Evolutionary conservation across 2,113 vertebrate species (phyloP), one percentile per base, ranked within the genome.

Genomic region (Malurus melanocephalus): DNA sequence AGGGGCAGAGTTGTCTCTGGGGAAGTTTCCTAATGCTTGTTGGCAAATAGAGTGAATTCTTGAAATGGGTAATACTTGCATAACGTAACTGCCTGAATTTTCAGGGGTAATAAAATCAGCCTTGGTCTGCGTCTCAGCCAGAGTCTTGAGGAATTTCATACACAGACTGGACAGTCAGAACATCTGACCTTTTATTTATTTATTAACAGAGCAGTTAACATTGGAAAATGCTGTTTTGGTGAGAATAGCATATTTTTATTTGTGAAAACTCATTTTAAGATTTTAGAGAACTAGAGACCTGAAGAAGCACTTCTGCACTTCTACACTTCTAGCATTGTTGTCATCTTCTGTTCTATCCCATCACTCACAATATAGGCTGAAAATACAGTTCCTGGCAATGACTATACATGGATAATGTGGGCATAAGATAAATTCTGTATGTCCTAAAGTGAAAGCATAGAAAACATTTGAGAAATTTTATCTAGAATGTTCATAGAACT

Each of bases 401-500:
- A 14, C 4, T 24, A 0, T 22, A 10, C 0, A 0, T 61, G 26
- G n/a, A 24, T 38, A 43, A 46, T 42, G 7, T 26, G 12, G 57
- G 8, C 11, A 13, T 74, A 61, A 52, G 35, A 69, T 24, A 30
- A 59, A 16, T 67, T 89, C 35, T 69, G 73, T 1, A 15, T 65
- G 24, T 79, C 18, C 16, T 48, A 20, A 75, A 78, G 7, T 75
- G 27, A 78, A 76, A 66, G 7, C 16, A 7, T 19, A 55, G 43
- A 43, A 71, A 51, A 30, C 5, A 7, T 11, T 35, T 5, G n/a
- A 78, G 26, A 73, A 76, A 46, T 49, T 66, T 68, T 49, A 35
- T 75, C 7, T 33, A 16, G 24, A 61, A 15, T 67, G 80, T 72
- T 49, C 8, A 16, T 14, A 30, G 16, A 71, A 45, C 22, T 45